Evolutionary conservation across 2,888 invertebrate genomes (phyloP).

Genomic region (Thymelicus acteon): DNA sequence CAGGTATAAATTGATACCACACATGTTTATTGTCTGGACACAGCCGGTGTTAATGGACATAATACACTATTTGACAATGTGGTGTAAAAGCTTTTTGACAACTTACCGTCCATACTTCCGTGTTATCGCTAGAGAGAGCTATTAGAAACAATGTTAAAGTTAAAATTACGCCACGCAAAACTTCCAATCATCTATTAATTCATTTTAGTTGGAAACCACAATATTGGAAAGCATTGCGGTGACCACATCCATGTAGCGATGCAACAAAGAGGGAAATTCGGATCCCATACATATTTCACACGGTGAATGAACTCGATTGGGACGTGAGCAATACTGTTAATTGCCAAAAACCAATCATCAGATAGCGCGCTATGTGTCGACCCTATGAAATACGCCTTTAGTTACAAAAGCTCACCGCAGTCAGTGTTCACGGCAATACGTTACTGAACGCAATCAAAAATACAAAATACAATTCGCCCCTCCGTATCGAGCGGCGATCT

Average conservation of each 20-base stretch:
- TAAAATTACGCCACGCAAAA: neutral
- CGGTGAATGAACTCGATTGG: slow-evolving; percentile 81
- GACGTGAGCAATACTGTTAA: slow-evolving; percentile 83
- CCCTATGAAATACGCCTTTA: slow-evolving; percentile 81
- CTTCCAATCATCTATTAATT: slow-evolving; percentile 10
- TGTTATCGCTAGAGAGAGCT: slow-evolving; percentile 1
- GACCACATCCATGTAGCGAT: slow-evolving; percentile 45
- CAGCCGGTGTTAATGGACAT: slow-evolving; percentile 67
- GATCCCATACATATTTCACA: slow-evolving; percentile 83
- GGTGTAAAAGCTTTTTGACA: slow-evolving; percentile 81
- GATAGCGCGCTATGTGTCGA: slow-evolving; percentile 79
- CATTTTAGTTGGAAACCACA: slow-evolving; percentile 27
- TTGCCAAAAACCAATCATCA: slow-evolving; percentile 86
- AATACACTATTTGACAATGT: slow-evolving; percentile 64
- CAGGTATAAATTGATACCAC: slow-evolving; percentile 12
- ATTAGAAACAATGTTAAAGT: slow-evolving; percentile 1
- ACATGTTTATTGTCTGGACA: slow-evolving; percentile 38
- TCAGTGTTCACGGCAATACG: slow-evolving; percentile 30
- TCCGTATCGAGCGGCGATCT: slow-evolving; percentile 31
- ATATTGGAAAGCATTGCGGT: slow-evolving; percentile 37
- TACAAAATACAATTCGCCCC: slow-evolving; percentile 37
- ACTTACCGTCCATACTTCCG: slow-evolving; percentile 53
- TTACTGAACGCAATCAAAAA: slow-evolving; percentile 37
- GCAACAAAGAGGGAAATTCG: slow-evolving; percentile 76
- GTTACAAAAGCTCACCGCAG: slow-evolving; percentile 67